phyloP scores from a whole-genome alignment of 2,113 vertebrate genomes.

The Lophura nycthemera region DNA sequence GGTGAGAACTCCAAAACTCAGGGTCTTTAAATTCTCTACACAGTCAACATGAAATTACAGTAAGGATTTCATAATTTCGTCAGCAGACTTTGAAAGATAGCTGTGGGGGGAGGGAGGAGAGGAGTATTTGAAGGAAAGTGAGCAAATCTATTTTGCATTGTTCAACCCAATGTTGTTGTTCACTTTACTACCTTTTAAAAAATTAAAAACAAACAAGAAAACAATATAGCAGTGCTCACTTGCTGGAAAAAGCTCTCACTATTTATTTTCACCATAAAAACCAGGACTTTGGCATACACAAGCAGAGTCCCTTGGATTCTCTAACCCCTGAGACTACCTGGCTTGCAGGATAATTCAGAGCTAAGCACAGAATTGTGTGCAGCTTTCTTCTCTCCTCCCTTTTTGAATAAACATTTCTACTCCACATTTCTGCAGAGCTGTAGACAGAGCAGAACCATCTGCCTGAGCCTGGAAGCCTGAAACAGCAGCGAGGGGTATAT shows the following conservation, averaged over 20 bases:
- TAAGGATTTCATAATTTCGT: not conserved
- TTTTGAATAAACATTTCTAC: not conserved
- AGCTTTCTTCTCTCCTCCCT: not conserved
- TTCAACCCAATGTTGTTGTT: not conserved
- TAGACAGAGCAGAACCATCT: not conserved
- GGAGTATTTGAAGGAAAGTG: not conserved
- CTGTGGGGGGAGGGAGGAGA: no score
- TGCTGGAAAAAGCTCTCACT: not conserved
- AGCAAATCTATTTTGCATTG: no score
- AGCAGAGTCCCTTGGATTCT: not conserved
- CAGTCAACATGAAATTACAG: not conserved
- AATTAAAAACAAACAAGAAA: not conserved
- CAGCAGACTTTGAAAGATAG: not conserved
- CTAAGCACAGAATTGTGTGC: not conserved
- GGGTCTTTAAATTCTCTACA: not conserved
- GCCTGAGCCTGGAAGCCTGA: not conserved
- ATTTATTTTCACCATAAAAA: not conserved
- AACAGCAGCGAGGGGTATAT: not conserved
- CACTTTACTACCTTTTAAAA: not conserved
- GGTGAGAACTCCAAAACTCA: not conserved
- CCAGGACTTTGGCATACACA: not conserved
- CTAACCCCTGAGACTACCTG: not conserved
- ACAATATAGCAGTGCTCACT: rapidly evolving
- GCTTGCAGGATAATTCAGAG: not conserved
- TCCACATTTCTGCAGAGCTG: not conserved